A percentile compares a stretch with the other conserved stretches of the same genome.
phyloP scores from a whole-genome alignment of 2,888 invertebrate genomes.

The Leptothorax acervorum region DNA sequence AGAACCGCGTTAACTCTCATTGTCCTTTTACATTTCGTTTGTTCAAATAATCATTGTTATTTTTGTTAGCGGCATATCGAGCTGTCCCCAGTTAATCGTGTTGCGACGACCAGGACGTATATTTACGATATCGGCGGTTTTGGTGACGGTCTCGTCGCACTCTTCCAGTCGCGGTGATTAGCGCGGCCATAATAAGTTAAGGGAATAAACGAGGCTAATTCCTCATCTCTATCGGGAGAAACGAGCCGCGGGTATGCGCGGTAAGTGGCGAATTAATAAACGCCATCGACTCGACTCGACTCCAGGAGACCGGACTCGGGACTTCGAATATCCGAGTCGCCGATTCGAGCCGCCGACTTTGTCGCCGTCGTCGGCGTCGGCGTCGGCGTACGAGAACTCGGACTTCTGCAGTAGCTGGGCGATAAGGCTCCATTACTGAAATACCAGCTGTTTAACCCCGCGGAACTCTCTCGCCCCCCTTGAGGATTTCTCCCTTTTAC shows the following conservation, averaged over 20 bases:
- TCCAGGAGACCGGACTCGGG: not conserved
- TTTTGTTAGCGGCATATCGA: not conserved
- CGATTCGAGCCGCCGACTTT: conserved; percentile 13
- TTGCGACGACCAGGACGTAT: conserved; percentile 46
- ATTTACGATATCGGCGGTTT: conserved; percentile 64
- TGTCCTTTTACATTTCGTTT: no score
- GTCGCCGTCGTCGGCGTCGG: not conserved
- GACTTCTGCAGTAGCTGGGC: conserved; percentile 79
- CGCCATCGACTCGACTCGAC: conserved; percentile 53
- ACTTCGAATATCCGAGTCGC: conserved; percentile 38
- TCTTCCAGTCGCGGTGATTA: not conserved
- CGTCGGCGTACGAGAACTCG: conserved; percentile 41
- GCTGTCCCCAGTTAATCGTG: conserved; percentile 59
- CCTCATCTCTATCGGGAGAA: conserved; percentile 72
- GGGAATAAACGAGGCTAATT: conserved; percentile 65
- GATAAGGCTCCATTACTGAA: conserved; percentile 82
- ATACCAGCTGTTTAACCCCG: conserved; percentile 79
- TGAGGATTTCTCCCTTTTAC: conserved; percentile 45
- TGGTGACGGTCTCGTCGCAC: conserved; percentile 59
- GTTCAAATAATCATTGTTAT: not conserved
- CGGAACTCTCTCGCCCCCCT: conserved; percentile 61
- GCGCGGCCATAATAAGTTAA: conserved; percentile 9
- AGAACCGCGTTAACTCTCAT: no score
- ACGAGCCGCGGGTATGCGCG: conserved; percentile 59
- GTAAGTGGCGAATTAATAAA: conserved; percentile 82